These are phyloP conservation scores for Phyllotreta striolata DNA, from an alignment of 2,888 invertebrate genomes.

Conservation along the genomic window DNA sequence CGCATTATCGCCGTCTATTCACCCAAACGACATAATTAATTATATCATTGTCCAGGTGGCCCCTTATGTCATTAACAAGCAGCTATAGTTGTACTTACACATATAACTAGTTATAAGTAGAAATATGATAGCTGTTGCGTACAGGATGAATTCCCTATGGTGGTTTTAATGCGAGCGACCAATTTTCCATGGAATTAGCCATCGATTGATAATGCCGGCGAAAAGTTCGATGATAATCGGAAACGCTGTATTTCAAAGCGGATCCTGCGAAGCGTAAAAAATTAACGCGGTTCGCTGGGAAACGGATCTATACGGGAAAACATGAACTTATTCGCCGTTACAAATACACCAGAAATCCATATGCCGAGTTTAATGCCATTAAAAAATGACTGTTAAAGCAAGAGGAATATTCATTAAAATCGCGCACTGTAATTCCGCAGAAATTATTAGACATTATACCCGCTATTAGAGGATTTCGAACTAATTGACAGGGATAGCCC, in stretches of 20 bases:
- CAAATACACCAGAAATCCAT: slow-evolving; percentile 1
- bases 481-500: slow-evolving; percentile 35
- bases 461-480: slow-evolving; percentile 6
- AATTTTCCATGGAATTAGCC: slow-evolving; percentile 18
- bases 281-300: slow-evolving; percentile 10
- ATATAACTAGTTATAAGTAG: background rate
- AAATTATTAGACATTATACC: too few relatives aligned
- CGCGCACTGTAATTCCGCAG: too few relatives aligned
- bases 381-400: too few relatives aligned
- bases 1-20: slow-evolving; percentile 47
- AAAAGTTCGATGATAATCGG: slow-evolving; percentile 17
- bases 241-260: slow-evolving; percentile 6
- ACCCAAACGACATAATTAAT: slow-evolving; percentile 50
- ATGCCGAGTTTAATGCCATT: too few relatives aligned
- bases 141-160: too few relatives aligned
- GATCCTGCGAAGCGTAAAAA: slow-evolving; percentile 10
- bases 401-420: too few relatives aligned
- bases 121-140: too few relatives aligned
- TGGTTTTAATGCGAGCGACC: slow-evolving; percentile 10
- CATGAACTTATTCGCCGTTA: slow-evolving; percentile 3
- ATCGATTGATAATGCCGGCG: slow-evolving; percentile 5
- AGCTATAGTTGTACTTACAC: slow-evolving; percentile 5
- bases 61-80: slow-evolving; percentile 2
- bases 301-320: background rate
- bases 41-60: slow-evolving; percentile 39